Conservation (phyloP, 2,888 invertebrate species). For the Luperina testacea region DNA sequence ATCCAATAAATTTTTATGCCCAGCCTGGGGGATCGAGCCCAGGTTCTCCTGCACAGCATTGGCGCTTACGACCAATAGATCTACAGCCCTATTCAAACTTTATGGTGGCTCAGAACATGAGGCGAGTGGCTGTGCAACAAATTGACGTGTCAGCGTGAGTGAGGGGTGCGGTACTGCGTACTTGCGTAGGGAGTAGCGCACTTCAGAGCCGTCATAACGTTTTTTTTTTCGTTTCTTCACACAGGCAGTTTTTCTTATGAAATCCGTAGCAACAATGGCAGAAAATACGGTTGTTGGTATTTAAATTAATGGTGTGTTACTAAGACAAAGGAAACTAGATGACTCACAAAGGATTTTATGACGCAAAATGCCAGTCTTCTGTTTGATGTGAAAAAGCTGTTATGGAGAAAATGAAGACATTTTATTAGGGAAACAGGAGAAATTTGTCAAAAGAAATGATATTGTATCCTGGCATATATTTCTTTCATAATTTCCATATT, state of each 20-base stretch:
- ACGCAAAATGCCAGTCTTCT: constrained; percentile 3
- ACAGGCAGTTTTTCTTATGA: background rate
- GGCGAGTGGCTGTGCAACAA: background rate
- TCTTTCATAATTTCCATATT: background rate
- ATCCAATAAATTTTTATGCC: background rate
- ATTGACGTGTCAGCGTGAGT: background rate
- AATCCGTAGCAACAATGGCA: constrained; percentile 13
- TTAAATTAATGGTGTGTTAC: constrained; percentile 3
- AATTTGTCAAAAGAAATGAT: background rate
- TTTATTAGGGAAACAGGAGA: background rate
- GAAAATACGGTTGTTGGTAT: constrained; percentile 1
- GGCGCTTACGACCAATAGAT: background rate
- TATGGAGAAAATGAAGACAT: background rate
- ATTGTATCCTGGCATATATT: background rate
- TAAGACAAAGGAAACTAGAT: constrained; percentile 31
- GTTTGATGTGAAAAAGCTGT: background rate
- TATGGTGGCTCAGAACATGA: background rate
- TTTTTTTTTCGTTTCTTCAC: background rate
- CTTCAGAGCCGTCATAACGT: background rate
- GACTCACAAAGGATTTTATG: constrained; percentile 18
- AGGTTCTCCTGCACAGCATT: background rate
- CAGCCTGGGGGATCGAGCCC: background rate
- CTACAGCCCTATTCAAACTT: background rate
- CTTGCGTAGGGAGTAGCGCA: background rate
- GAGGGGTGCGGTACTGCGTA: background rate